Conservation (phyloP, 2,113 vertebrate genomes). For the Anhinga rufa region DNA sequence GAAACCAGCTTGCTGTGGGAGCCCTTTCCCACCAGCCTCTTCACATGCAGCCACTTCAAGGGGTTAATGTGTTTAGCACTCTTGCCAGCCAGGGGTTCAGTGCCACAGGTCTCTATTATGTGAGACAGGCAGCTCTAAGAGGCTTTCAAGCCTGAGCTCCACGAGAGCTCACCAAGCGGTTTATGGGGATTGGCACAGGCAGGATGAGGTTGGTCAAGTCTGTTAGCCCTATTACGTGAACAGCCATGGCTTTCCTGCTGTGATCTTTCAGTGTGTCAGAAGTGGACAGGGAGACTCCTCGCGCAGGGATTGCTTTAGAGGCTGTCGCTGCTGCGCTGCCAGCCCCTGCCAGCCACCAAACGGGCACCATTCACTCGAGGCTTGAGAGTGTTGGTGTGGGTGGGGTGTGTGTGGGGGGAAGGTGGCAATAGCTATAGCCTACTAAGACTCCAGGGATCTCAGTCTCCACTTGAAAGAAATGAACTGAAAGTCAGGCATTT, state of each 20-base stretch:
- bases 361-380: not conserved
- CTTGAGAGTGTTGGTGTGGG: not conserved
- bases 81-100: not conserved
- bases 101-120: not conserved
- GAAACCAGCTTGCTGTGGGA: not conserved
- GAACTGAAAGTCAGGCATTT: not conserved
- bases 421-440: not conserved
- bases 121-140: conserved; percentile 9
- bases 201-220: not conserved
- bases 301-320: not conserved
- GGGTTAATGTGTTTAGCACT: not conserved
- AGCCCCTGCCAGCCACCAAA: not conserved
- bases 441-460: not conserved
- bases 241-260: not conserved
- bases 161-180: not conserved
- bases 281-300: not conserved
- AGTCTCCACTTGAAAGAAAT: not conserved
- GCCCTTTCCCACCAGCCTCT: not conserved
- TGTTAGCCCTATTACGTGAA: not conserved
- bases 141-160: conserved; percentile 23
- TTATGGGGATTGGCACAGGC: conserved; percentile 34
- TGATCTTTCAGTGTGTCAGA: not conserved
- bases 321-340: not conserved
- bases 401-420: not conserved
- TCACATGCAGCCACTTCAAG: not conserved